Conservation (phyloP, 2,888 invertebrate species). For the Bembecia ichneumoniformis region DNA sequence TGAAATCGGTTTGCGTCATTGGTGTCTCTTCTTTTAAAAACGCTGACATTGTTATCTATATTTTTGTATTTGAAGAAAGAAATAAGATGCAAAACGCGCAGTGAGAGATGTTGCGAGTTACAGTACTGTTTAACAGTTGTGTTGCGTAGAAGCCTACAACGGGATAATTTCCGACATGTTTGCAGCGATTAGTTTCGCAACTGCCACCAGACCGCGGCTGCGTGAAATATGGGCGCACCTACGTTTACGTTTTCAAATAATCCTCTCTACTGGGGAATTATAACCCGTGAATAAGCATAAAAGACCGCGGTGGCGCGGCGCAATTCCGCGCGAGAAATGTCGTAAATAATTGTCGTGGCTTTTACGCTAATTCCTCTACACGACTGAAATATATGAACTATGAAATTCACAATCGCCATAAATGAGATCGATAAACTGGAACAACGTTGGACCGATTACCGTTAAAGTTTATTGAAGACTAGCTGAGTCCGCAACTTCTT, state of each 20-base stretch:
- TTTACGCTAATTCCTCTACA: slow-evolving; percentile 47
- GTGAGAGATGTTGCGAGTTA: not conserved
- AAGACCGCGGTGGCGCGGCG: slow-evolving; percentile 34
- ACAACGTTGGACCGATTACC: too few species aligned
- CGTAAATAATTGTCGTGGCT: slow-evolving; percentile 59
- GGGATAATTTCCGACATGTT: slow-evolving; percentile 51
- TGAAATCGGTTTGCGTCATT: too few species aligned
- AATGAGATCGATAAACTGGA: too few species aligned
- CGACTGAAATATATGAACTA: slow-evolving; percentile 43
- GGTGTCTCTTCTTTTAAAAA: too few species aligned
- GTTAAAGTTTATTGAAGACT: too few species aligned
- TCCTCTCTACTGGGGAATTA: slow-evolving; percentile 48
- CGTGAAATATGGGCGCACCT: slow-evolving; percentile 53
- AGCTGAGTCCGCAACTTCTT: too few species aligned
- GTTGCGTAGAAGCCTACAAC: slow-evolving; percentile 18
- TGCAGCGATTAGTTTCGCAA: slow-evolving; percentile 55
- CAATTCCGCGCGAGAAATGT: slow-evolving; percentile 48
- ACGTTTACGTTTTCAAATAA: slow-evolving; percentile 59
- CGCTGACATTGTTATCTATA: too few species aligned
- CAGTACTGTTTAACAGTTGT: slow-evolving; percentile 4
- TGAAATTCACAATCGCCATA: too few species aligned
- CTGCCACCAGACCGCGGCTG: slow-evolving; percentile 40
- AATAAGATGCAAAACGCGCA: too few species aligned
- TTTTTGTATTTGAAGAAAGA: too few species aligned
- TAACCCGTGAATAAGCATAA: slow-evolving; percentile 61